Conservation (phyloP, 2,113 vertebrate species). For the Chaenogobius annularis region DNA sequence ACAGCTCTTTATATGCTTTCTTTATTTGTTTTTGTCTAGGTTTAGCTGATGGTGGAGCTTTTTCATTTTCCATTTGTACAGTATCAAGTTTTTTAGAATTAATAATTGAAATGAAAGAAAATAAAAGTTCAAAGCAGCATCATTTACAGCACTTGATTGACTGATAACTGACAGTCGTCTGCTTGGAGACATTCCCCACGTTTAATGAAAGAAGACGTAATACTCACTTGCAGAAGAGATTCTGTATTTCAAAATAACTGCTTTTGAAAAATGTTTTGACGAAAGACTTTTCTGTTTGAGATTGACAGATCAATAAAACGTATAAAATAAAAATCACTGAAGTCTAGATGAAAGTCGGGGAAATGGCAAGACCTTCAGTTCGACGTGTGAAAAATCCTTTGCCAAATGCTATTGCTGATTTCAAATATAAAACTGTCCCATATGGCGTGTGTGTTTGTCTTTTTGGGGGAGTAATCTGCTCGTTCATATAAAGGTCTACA, state of each 20-base stretch:
- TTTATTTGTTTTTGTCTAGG: too few species aligned
- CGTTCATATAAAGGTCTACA: not conserved
- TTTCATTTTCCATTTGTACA: too few species aligned
- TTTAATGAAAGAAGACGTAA: not conserved
- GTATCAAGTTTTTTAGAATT: too few species aligned
- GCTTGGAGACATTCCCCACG: too few species aligned
- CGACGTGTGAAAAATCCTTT: not conserved
- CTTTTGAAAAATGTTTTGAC: not conserved
- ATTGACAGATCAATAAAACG: not conserved
- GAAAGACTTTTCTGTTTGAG: not conserved
- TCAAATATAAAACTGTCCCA: not conserved
- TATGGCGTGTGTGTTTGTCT: not conserved
- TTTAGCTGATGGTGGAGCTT: too few species aligned
- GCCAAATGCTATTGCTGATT: not conserved
- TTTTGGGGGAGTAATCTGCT: not conserved
- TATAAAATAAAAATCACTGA: not conserved
- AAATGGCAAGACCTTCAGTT: not conserved
- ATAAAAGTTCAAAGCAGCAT: too few species aligned
- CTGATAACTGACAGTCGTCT: not conserved
- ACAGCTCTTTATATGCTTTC: too few species aligned
- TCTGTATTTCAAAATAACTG: not conserved
- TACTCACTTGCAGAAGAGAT: not conserved
- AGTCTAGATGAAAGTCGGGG: not conserved
- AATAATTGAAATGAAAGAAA: too few species aligned
- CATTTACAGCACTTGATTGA: not conserved